Percentiles rank a stretch among this genome's conserved stretches.
Conservation (phyloP, 2,797 vertebrate genomes). For the Adrianichthys oophorus region DNA sequence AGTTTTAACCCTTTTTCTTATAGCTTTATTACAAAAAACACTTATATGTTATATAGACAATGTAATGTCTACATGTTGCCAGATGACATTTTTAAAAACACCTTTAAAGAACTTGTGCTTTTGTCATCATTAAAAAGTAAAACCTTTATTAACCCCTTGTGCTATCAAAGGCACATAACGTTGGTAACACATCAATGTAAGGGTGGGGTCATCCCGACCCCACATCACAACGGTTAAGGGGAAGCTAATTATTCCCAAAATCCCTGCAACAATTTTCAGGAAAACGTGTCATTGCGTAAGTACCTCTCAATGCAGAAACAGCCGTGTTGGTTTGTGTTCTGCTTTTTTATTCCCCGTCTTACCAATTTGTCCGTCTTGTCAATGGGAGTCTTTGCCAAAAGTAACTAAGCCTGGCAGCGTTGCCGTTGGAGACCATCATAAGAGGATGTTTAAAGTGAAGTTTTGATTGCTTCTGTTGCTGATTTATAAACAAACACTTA, state of each 20-base stretch:
- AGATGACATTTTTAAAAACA: too few relatives aligned
- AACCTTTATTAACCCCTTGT: too few relatives aligned
- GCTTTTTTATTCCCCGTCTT: neutral
- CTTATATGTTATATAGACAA: too few relatives aligned
- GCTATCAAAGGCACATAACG: too few relatives aligned
- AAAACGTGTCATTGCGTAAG: neutral
- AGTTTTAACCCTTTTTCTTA: too few relatives aligned
- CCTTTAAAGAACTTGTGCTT: too few relatives aligned
- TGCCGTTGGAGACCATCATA: slow-evolving; percentile 35
- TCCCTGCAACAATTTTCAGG: neutral
- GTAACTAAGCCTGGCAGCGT: slow-evolving; percentile 17
- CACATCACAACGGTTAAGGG: too few relatives aligned
- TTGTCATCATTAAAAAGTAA: too few relatives aligned
- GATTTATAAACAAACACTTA: slow-evolving; percentile 48
- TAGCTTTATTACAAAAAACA: too few relatives aligned
- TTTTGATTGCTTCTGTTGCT: slow-evolving; percentile 17
- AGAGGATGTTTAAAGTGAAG: slow-evolving; percentile 14
- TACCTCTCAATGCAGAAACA: neutral
- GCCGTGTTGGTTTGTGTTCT: neutral
- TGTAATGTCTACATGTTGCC: too few relatives aligned
- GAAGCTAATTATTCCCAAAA: neutral
- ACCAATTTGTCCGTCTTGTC: slow-evolving; percentile 3
- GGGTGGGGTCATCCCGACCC: too few relatives aligned
- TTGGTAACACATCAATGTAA: too few relatives aligned
- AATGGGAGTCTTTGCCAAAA: slow-evolving; percentile 14